Evolutionary conservation across 2,888 invertebrate genomes (phyloP).

Genomic region (Argyresthia albistria): DNA sequence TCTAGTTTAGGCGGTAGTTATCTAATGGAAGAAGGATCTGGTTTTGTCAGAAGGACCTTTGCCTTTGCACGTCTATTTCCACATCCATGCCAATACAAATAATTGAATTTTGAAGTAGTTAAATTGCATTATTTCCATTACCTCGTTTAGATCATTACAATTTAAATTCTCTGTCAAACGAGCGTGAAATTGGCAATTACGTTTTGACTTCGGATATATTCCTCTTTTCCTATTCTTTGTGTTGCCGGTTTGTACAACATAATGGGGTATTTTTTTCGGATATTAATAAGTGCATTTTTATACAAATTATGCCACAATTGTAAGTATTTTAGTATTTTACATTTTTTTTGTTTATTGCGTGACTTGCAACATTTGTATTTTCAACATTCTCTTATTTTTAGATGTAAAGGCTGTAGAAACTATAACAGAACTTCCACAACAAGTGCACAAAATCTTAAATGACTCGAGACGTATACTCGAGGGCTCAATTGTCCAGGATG

Average conservation of each 20-base stretch:
- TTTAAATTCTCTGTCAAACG: background rate
- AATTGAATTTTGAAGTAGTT: too few species aligned
- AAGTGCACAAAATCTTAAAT: constrained; percentile 30
- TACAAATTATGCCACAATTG: background rate
- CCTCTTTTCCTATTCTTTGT: background rate
- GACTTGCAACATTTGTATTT: too few species aligned
- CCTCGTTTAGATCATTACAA: too few species aligned
- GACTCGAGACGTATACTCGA: constrained; percentile 45
- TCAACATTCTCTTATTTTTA: background rate
- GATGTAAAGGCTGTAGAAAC: constrained; percentile 18
- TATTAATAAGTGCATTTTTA: background rate
- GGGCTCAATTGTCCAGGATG: constrained; percentile 39
- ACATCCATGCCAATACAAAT: too few species aligned
- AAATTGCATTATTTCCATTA: too few species aligned
- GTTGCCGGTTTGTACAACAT: background rate
- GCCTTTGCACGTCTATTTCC: too few species aligned
- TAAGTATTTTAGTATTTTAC: too few species aligned
- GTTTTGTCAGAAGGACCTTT: too few species aligned
- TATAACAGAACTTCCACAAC: constrained; percentile 33
- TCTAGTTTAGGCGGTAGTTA: too few species aligned
- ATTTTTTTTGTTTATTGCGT: too few species aligned
- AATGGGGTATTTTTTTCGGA: background rate
- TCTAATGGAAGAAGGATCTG: too few species aligned
- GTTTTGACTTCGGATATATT: background rate
- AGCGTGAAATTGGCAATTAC: background rate